phyloP scores from a whole-genome alignment of 2,797 vertebrate genomes.

The Lemur catta region DNA sequence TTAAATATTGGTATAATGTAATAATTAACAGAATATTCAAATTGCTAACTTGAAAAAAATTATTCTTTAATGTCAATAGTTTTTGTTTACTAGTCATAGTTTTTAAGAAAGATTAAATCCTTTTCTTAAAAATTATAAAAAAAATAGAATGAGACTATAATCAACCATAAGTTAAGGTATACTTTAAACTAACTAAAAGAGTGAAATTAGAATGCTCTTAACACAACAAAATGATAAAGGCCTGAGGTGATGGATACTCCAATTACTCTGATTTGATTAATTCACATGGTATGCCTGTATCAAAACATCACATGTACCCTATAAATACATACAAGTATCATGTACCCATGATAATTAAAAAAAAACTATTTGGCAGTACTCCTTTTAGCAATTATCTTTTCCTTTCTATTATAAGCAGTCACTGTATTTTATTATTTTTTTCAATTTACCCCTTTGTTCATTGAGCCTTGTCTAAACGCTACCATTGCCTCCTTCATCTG shows the following conservation, averaged over 20 bases:
- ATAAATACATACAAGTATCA: too few relatives aligned
- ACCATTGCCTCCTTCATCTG: neutral
- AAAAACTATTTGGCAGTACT: neutral
- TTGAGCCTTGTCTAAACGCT: neutral
- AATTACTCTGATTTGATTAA: too few relatives aligned
- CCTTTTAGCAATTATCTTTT: neutral
- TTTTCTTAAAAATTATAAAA: neutral
- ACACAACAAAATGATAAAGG: too few relatives aligned
- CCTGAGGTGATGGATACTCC: too few relatives aligned
- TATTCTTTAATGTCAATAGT: neutral
- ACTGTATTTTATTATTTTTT: neutral
- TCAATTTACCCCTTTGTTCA: neutral
- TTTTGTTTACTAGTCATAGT: neutral
- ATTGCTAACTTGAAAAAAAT: neutral
- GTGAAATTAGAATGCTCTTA: too few relatives aligned
- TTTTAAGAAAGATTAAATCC: neutral
- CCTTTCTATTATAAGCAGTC: neutral
- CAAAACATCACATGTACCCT: too few relatives aligned
- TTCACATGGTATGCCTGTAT: too few relatives aligned
- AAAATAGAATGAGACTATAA: neutral
- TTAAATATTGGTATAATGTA: neutral
- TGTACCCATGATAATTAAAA: too few relatives aligned
- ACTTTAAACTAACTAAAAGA: too few relatives aligned
- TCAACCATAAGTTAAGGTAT: too few relatives aligned
- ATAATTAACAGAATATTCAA: neutral